Conservation (phyloP, 2,888 invertebrate genomes). For the Ectemnius lituratus region DNA sequence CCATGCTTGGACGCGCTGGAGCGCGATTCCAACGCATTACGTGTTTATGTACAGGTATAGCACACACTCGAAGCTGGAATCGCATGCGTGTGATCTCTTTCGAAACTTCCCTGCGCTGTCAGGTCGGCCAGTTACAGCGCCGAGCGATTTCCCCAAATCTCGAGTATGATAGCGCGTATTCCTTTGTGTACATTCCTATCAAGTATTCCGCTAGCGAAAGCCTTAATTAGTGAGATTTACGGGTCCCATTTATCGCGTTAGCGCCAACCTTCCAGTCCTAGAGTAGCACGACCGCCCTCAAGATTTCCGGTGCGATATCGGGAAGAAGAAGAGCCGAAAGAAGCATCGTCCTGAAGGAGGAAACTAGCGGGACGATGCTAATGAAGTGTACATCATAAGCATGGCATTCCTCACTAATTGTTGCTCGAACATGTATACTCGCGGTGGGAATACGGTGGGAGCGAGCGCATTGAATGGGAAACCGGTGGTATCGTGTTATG, state of each 20-base stretch:
- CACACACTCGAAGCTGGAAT: too few relatives aligned
- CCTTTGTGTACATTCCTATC: not conserved
- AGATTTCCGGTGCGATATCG: constrained; percentile 12
- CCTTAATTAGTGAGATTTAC: constrained; percentile 22
- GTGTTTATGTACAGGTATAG: too few relatives aligned
- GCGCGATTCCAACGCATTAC: too few relatives aligned
- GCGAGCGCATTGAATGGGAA: constrained; percentile 28
- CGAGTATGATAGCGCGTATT: too few relatives aligned
- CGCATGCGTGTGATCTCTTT: too few relatives aligned
- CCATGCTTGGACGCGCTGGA: too few relatives aligned
- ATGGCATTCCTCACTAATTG: constrained; percentile 31
- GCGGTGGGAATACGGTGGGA: not conserved
- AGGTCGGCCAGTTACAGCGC: too few relatives aligned
- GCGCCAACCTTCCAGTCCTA: not conserved
- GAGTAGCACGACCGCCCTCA: not conserved
- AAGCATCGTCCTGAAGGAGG: constrained; percentile 13
- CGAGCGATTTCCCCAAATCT: too few relatives aligned
- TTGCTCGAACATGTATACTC: constrained; percentile 13
- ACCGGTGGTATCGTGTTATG: constrained; percentile 14
- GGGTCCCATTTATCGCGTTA: constrained; percentile 8
- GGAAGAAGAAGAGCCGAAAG: constrained; percentile 25
- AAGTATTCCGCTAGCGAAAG: not conserved
- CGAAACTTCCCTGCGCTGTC: too few relatives aligned
- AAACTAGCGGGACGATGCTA: constrained; percentile 42
- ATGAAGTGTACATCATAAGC: constrained; percentile 37